Percentiles rank a stretch among this genome's conserved stretches.
Evolutionary conservation across 2,797 vertebrate genomes (phyloP).

Genomic region (Sternotherus odoratus): DNA sequence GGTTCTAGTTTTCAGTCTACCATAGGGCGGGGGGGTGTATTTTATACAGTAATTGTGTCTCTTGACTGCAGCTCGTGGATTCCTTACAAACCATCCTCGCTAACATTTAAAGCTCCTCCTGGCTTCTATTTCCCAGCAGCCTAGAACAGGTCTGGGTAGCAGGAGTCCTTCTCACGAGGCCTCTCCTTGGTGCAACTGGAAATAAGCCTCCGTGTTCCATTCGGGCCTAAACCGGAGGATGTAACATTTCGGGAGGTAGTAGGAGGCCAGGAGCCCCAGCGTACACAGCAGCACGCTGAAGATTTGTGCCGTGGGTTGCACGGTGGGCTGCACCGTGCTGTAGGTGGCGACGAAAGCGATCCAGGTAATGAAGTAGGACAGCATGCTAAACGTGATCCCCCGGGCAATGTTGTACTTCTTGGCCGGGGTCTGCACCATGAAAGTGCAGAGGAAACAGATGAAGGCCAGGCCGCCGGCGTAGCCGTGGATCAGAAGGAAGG

Average conservation of each 20-base stretch:
- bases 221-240: constrained; percentile 85
- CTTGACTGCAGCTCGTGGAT: neutral
- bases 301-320: constrained; percentile 81
- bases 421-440: constrained; percentile 85
- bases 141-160: rapidly evolving
- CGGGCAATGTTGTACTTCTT: constrained; percentile 87
- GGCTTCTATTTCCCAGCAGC: neutral
- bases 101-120: neutral
- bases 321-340: constrained; percentile 69
- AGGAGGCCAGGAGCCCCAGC: constrained; percentile 82
- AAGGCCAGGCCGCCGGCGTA: constrained; percentile 81
- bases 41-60: neutral
- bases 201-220: constrained; percentile 86
- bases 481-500: constrained; percentile 83
- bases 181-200: constrained; percentile 78
- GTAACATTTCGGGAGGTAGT: constrained; percentile 89
- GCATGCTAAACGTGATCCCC: constrained; percentile 87
- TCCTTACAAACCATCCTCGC: neutral
- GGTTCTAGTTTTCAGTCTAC: neutral
- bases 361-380: constrained; percentile 87
- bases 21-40: neutral
- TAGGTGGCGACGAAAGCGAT: constrained; percentile 87
- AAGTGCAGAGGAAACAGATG: constrained; percentile 90
- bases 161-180: constrained; percentile 14
- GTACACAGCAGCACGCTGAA: constrained; percentile 78